These are phyloP conservation scores for Drosophila trapezifrons DNA, from an alignment of 1,140 invertebrate species.

Conservation along the genomic window DNA sequence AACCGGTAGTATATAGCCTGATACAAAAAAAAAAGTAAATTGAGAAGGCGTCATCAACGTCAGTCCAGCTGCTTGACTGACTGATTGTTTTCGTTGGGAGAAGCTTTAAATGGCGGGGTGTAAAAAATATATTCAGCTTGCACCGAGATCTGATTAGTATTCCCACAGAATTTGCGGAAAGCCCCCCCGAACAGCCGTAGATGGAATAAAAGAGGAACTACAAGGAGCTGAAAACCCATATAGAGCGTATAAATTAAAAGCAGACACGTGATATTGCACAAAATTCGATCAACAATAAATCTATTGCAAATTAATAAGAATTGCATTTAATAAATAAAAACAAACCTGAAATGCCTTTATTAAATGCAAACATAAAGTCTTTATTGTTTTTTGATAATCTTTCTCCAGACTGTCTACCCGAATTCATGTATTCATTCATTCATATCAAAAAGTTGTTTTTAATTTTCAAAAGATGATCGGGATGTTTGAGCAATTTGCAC, in stretches of 20 bases:
- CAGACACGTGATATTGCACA: conserved; percentile 1
- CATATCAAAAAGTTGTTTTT: conserved; percentile 21
- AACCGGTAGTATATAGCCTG: conserved; percentile 7
- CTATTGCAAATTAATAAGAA: neutral
- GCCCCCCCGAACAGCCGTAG: conserved; percentile 8
- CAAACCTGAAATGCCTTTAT: conserved; percentile 5
- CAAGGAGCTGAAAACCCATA: conserved; percentile 3
- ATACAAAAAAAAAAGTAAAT: conserved; percentile 22
- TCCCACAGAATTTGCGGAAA: conserved; percentile 37
- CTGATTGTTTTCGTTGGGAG: conserved; percentile 26
- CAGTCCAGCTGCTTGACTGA: conserved; percentile 33
- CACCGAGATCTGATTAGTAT: conserved; percentile 42
- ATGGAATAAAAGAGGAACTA: conserved; percentile 14
- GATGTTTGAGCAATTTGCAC: conserved; percentile 20
- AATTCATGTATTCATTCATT: conserved; percentile 22
- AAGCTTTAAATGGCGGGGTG: neutral
- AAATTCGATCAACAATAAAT: conserved; percentile 10
- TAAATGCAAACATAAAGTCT: too few relatives aligned
- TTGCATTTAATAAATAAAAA: conserved; percentile 1
- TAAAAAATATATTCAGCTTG: conserved; percentile 1
- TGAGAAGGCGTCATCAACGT: conserved; percentile 38
- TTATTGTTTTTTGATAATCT: neutral
- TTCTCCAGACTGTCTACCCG: neutral
- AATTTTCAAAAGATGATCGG: conserved; percentile 26
- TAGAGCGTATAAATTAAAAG: conserved; percentile 1